These are phyloP conservation scores for Clarias magur DNA, from an alignment of 2,113 vertebrate genomes.

Conservation along the genomic window DNA sequence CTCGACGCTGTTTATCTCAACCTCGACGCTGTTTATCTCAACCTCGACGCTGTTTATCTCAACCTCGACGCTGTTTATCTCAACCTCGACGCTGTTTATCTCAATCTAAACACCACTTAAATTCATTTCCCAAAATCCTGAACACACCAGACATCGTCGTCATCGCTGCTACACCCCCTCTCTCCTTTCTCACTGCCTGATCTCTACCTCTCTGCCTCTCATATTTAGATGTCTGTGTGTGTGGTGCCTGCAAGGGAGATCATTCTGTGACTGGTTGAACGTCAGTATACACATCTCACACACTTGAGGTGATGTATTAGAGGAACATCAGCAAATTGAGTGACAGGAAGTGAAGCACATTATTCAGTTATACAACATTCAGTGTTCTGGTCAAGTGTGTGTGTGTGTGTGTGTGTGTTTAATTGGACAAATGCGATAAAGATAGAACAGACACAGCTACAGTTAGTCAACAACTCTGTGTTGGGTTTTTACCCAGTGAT, in stretches of 20 bases:
- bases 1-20: no score
- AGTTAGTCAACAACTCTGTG: not conserved
- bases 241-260: not conserved
- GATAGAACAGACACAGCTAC: not conserved
- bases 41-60: no score
- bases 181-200: no score
- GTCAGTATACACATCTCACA: not conserved
- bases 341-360: not conserved
- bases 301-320: not conserved
- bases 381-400: not conserved
- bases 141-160: not conserved
- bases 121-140: no score
- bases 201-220: no score
- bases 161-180: not conserved
- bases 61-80: no score
- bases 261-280: not conserved
- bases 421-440: no score
- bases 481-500: not conserved
- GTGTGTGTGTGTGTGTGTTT: no score
- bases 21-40: no score
- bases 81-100: no score
- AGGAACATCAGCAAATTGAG: not conserved
- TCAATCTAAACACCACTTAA: no score
- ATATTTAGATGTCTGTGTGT: not conserved
- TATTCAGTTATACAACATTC: not conserved